A percentile compares a stretch with the other conserved stretches of the same genome.
phyloP scores from a whole-genome alignment of 2,797 vertebrate genomes.

The Emydoidea blandingii region DNA sequence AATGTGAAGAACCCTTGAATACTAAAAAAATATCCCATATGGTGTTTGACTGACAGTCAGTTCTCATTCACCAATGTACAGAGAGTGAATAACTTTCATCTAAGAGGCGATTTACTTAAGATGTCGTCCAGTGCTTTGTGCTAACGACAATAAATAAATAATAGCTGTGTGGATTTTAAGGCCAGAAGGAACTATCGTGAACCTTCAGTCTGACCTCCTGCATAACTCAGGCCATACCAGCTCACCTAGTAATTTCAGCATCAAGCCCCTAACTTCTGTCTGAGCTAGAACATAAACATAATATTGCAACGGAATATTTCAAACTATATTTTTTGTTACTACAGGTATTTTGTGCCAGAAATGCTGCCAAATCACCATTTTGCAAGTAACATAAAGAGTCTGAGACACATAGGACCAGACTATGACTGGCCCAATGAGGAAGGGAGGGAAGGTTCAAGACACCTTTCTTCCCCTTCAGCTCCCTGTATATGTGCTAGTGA shows the following conservation, averaged over 20 bases:
- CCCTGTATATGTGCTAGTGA: background rate
- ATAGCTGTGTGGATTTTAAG: fast-evolving
- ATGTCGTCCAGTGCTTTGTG: conserved; percentile 15
- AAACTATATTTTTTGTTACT: background rate
- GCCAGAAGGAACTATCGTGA: background rate
- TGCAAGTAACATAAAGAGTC: background rate
- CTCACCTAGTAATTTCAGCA: conserved; percentile 40
- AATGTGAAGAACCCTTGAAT: background rate
- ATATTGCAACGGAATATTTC: background rate
- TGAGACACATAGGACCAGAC: background rate
- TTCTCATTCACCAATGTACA: background rate
- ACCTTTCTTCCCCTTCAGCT: background rate
- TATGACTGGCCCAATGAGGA: background rate
- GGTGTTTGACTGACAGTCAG: background rate
- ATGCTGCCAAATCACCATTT: background rate
- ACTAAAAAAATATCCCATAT: background rate
- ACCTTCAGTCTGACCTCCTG: conserved; percentile 8
- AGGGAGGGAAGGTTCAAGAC: background rate
- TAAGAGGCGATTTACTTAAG: conserved; percentile 60
- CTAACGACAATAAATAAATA: conserved; percentile 14
- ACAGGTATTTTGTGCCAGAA: background rate
- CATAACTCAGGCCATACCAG: conserved; percentile 29
- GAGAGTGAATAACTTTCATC: conserved; percentile 46
- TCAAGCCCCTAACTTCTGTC: background rate
- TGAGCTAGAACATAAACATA: background rate